Percentiles rank a stretch among this genome's conserved stretches.
These are phyloP conservation scores for Malurus alboscapulatus DNA, from an alignment of 2,113 vertebrate species.

Conservation along the genomic window DNA sequence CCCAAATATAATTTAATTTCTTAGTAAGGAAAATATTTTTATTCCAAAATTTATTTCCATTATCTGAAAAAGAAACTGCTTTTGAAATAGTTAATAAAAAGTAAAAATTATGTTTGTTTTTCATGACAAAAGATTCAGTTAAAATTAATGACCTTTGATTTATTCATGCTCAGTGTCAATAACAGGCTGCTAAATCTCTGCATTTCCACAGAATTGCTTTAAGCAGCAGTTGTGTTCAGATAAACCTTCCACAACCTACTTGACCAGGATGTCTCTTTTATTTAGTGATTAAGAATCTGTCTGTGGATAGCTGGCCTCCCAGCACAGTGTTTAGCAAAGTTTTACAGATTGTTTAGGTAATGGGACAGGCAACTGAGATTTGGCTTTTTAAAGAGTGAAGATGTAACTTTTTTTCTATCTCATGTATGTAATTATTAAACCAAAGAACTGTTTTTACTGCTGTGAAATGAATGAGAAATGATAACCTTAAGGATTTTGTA, in stretches of 20 bases:
- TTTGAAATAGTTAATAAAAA: not conserved
- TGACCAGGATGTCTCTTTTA: not conserved
- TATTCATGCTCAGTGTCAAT: not conserved
- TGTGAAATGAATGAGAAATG: not conserved
- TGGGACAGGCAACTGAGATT: not conserved
- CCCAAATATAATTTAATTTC: not conserved
- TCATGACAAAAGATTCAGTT: rapidly evolving
- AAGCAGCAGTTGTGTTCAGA: not conserved
- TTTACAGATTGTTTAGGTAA: not conserved
- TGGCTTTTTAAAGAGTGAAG: not conserved
- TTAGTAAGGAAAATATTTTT: not conserved
- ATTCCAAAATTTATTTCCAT: not conserved
- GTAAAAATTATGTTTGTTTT: not conserved
- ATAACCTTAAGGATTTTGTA: not conserved
- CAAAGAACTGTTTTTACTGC: not conserved
- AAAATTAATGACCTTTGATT: not conserved
- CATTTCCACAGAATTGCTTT: not conserved
- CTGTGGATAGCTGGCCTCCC: not conserved
- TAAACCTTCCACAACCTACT: not conserved
- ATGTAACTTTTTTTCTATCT: not conserved
- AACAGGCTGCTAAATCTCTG: not conserved
- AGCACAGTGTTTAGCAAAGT: not conserved
- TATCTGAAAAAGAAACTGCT: not conserved
- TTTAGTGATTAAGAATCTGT: not conserved
- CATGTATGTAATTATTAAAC: not conserved